Conservation (phyloP, 64 coral and sea anemone species). For the Stichodactyla helianthus region DNA sequence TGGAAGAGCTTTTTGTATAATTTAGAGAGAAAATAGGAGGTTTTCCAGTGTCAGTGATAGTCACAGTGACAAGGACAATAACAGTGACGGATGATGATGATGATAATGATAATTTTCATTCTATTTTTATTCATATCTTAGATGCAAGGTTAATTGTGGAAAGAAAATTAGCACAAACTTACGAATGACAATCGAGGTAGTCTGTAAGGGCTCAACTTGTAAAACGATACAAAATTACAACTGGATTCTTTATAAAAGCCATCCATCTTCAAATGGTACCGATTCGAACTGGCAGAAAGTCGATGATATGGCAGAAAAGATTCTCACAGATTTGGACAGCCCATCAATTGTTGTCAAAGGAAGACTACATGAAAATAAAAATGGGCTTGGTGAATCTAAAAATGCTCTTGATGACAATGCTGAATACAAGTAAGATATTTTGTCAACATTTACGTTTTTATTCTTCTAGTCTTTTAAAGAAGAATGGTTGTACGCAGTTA, state of each 20-base stretch:
- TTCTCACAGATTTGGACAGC: slow-evolving; percentile 61
- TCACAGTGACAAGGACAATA: too few species aligned
- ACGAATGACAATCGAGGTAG: slow-evolving; percentile 55
- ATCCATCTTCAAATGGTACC: background rate
- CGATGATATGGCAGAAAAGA: slow-evolving; percentile 15
- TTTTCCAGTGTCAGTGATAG: too few species aligned
- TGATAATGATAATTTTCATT: background rate
- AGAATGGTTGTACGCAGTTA: too few species aligned
- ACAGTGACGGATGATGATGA: background rate
- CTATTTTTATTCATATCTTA: background rate
- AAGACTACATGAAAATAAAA: slow-evolving; percentile 27
- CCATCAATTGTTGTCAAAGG: slow-evolving; percentile 58
- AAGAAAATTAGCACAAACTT: slow-evolving; percentile 51
- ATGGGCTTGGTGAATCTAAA: slow-evolving; percentile 29
- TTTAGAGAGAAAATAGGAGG: too few species aligned
- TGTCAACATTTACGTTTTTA: background rate
- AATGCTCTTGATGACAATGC: slow-evolving; percentile 35
- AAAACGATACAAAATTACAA: slow-evolving; percentile 38
- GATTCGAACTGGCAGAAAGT: slow-evolving; percentile 38
- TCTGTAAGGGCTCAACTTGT: slow-evolving; percentile 64
- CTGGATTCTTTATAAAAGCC: slow-evolving; percentile 60
- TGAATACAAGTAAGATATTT: slow-evolving; percentile 11
- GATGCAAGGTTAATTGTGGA: slow-evolving; percentile 68
- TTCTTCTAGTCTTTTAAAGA: background rate
- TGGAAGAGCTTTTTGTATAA: too few species aligned